Evolutionary conservation across 2,113 vertebrate species (phyloP), one percentile per base, ranked within the genome.

Genomic region (Anguilla rostrata): DNA sequence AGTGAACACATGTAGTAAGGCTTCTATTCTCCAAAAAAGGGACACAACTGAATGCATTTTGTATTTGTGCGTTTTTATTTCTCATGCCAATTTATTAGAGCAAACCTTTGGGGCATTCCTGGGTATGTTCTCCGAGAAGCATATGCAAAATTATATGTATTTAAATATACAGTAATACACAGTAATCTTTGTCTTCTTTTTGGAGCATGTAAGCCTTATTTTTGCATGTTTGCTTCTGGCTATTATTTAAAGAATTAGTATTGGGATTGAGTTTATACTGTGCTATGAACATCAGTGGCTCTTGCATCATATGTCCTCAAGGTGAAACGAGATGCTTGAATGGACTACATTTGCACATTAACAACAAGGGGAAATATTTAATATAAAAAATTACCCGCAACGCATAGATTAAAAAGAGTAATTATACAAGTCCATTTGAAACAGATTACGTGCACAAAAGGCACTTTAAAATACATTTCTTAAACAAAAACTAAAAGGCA

Each of bases 371-470:
- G 85, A 80, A 92, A 90, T 90, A 92, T 89, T 87, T 83, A 91
- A 90, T 85, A 88, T 88, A 87, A 88, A 84, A 92, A 91, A 81
- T 87, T 88, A 93, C 84, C 86, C 84, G 88, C 87, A 89, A 89
- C 83, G 88, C 87, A 84, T 85, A 26, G 87, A 90, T 90, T 89
- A 88, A 91, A 92, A 93, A 93, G 34, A 92, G 87, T 53, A 92
- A 91, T 90, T 90, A 91, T 84, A 92, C 90, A 93, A 90, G 88
- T 90, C 82, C 82, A 90, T 92, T 91, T 93, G 91, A 94, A 92
- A 92, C 81, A 79, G 46, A 92, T 91, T 87, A 85, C 90, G 93
- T 93, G 94, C 93, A 88, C 93, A 92, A 92, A 95, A 95, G 93
- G 94, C 94, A 95, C 93, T 93, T 88, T 84, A 49, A 89, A 88